Conservation (phyloP, 2,888 invertebrate genomes). For the Ectobius pallidus region DNA sequence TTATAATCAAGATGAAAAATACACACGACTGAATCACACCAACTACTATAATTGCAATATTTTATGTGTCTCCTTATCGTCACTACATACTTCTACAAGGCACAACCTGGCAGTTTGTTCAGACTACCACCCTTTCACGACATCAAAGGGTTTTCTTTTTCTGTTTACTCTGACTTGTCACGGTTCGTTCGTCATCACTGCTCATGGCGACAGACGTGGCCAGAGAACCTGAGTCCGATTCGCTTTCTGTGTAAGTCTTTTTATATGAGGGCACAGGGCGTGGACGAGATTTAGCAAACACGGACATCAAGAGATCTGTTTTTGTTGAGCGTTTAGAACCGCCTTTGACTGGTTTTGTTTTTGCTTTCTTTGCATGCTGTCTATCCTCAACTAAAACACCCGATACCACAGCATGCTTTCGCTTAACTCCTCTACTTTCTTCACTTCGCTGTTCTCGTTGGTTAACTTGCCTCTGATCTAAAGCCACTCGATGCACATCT, state of each 20-base stretch:
- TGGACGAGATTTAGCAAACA: constrained; percentile 34
- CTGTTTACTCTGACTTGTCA: background rate
- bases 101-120: constrained; percentile 4
- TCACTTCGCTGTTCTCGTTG: background rate
- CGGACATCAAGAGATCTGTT: constrained; percentile 32
- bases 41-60: too few species aligned
- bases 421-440: background rate
- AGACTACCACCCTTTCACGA: background rate
- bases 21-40: too few species aligned
- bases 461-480: background rate
- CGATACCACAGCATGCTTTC: background rate
- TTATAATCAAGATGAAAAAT: too few species aligned
- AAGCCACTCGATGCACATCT: background rate
- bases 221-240: background rate
- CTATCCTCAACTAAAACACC: constrained; percentile 14
- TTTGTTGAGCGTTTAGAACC: constrained; percentile 22
- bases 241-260: background rate
- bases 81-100: too few species aligned
- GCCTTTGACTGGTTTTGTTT: background rate
- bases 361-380: background rate
- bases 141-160: background rate
- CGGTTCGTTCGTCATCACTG: background rate
- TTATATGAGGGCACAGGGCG: background rate
- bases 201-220: background rate
- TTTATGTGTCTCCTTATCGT: too few species aligned